Percentiles rank a stretch among this genome's conserved stretches.
phyloP scores from a whole-genome alignment of 2,888 invertebrate genomes.

The Orchesellides sinensis region DNA sequence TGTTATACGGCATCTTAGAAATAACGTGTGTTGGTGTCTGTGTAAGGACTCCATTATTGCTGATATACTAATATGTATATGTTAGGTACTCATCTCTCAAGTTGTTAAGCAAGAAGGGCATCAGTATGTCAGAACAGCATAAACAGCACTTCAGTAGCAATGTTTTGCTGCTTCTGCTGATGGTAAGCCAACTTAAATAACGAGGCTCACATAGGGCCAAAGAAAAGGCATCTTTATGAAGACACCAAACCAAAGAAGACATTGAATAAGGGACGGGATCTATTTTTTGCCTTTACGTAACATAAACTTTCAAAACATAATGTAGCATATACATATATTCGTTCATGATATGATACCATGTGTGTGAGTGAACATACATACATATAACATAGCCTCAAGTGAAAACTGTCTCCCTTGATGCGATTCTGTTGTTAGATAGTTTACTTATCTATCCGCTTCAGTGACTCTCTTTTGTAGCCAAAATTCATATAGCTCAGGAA shows the following conservation, averaged over 20 bases:
- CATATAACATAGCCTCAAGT: slow-evolving; percentile 49
- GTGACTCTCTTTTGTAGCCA: slow-evolving; percentile 45
- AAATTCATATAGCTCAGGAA: slow-evolving; percentile 35
- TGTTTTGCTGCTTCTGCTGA: too few species aligned
- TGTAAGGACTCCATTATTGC: background rate
- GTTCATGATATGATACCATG: slow-evolving; percentile 2
- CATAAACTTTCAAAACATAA: slow-evolving; percentile 21
- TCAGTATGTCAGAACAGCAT: background rate
- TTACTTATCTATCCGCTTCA: slow-evolving; percentile 62
- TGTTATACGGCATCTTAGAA: too few species aligned
- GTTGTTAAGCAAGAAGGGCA: background rate
- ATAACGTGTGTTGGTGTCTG: background rate
- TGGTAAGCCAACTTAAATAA: too few species aligned
- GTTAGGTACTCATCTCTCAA: slow-evolving; percentile 2
- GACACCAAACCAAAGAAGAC: slow-evolving; percentile 14
- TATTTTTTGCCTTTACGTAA: slow-evolving; percentile 5
- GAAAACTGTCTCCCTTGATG: slow-evolving; percentile 61
- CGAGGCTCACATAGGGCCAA: too few species aligned
- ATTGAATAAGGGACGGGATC: slow-evolving; percentile 14
- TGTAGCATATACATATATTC: background rate
- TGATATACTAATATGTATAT: background rate
- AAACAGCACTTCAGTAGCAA: background rate
- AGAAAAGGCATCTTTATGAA: slow-evolving; percentile 40
- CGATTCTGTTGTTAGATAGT: slow-evolving; percentile 64
- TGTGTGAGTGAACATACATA: slow-evolving; percentile 1